A percentile compares a stretch with the other conserved stretches of the same genome.
Evolutionary conservation across 2,888 invertebrate genomes (phyloP).

Genomic region (Cheilosia variabilis): DNA sequence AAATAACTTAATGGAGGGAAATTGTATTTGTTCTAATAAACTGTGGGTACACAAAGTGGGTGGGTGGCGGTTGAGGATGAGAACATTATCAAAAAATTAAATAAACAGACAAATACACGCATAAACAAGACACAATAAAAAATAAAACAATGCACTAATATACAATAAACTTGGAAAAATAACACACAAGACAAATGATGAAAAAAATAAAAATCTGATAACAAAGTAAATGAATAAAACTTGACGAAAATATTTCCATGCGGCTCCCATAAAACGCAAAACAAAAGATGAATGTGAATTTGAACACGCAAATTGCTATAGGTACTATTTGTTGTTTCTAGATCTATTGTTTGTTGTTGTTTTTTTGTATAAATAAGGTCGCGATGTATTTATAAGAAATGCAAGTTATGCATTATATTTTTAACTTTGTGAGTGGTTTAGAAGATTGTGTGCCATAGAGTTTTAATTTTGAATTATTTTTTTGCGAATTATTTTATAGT

Average conservation of each 20-base stretch:
- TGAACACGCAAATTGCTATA: conserved; percentile 4
- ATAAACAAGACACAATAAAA: conserved; percentile 28
- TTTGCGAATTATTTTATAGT: no score
- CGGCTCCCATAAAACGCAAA: conserved; percentile 71
- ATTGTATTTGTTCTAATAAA: conserved; percentile 5
- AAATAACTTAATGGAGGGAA: neutral
- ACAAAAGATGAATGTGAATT: conserved; percentile 64
- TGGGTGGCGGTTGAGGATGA: neutral
- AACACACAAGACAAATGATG: conserved; percentile 14
- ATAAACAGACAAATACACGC: conserved; percentile 15
- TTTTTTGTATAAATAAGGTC: neutral
- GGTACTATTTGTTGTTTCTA: neutral
- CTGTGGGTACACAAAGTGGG: conserved; percentile 2
- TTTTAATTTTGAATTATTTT: neutral
- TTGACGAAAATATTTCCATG: conserved; percentile 58
- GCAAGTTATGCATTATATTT: neutral
- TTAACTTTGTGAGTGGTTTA: neutral
- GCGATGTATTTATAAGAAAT: neutral
- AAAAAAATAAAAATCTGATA: neutral
- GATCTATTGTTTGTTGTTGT: neutral
- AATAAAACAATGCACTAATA: conserved; percentile 21
- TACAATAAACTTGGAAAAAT: neutral
- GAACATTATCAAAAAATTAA: neutral
- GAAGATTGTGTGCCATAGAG: conserved; percentile 22
- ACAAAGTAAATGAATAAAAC: conserved; percentile 12